Evolutionary conservation across 2,113 vertebrate species (phyloP).

Genomic region (Hydrolagus affinis): DNA sequence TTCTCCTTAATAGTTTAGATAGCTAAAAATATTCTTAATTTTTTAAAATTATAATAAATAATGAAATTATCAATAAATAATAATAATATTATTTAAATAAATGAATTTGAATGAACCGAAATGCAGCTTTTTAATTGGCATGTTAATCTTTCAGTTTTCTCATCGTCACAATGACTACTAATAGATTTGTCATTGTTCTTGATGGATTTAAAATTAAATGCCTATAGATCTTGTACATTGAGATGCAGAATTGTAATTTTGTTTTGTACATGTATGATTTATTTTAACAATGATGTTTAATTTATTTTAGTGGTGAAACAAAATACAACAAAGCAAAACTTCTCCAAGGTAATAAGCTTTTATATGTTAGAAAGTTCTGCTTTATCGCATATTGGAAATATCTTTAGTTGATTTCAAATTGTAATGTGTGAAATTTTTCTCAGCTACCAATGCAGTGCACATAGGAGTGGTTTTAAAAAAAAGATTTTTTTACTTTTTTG

Average conservation of each 20-base stretch:
- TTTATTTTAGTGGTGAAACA: conserved; percentile 73
- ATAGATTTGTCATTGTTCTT: neutral
- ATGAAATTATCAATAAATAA: no score
- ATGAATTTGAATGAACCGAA: no score
- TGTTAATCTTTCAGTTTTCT: neutral
- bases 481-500: neutral
- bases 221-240: neutral
- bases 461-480: conserved; percentile 35
- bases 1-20: no score
- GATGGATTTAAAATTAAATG: neutral
- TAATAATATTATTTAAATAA: no score
- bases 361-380: neutral
- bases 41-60: no score
- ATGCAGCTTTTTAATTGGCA: neutral
- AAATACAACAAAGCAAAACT: conserved; percentile 85
- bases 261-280: neutral
- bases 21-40: no score
- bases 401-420: neutral
- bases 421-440: neutral
- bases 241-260: neutral
- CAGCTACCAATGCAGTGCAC: neutral
- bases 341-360: conserved; percentile 74
- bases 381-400: neutral
- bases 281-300: neutral
- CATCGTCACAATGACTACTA: neutral